Evolutionary conservation across 1,140 invertebrate genomes (phyloP).

Genomic region (Hyposmocoma kahamanoa): DNA sequence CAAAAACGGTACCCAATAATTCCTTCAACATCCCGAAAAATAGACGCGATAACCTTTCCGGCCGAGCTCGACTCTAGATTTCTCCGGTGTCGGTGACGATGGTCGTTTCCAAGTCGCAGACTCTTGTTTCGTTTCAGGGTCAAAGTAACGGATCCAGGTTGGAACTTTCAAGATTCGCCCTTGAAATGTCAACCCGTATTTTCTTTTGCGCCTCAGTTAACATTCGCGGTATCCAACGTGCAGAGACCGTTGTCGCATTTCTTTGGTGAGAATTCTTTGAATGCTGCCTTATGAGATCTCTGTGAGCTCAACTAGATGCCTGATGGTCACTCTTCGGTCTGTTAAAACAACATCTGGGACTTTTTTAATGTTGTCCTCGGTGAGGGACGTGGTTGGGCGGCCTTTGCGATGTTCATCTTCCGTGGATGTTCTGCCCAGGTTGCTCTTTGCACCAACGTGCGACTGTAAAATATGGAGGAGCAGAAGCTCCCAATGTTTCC

Average conservation of each 20-base stretch:
- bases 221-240: slow-evolving; percentile 4
- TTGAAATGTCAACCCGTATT: background rate
- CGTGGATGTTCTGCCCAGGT: too few relatives aligned
- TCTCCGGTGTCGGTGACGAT: slow-evolving; percentile 9
- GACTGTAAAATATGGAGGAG: too few relatives aligned
- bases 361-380: too few relatives aligned
- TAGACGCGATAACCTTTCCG: slow-evolving; percentile 22
- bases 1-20: slow-evolving; percentile 2
- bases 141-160: slow-evolving; percentile 4
- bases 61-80: slow-evolving; percentile 24
- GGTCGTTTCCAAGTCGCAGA: slow-evolving; percentile 6
- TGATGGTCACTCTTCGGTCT: too few relatives aligned
- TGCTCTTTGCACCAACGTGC: too few relatives aligned
- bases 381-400: too few relatives aligned
- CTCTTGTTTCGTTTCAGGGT: slow-evolving; percentile 8
- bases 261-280: too few relatives aligned
- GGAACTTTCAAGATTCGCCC: background rate
- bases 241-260: slow-evolving; percentile 10
- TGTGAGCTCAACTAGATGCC: too few relatives aligned
- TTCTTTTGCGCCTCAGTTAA: background rate
- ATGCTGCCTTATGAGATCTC: too few relatives aligned
- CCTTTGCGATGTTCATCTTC: too few relatives aligned
- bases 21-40: slow-evolving; percentile 35
- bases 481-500: too few relatives aligned
- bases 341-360: too few relatives aligned